Evolutionary conservation across 2,113 vertebrate genomes (phyloP).

Genomic region (Philantomba maxwellii): DNA sequence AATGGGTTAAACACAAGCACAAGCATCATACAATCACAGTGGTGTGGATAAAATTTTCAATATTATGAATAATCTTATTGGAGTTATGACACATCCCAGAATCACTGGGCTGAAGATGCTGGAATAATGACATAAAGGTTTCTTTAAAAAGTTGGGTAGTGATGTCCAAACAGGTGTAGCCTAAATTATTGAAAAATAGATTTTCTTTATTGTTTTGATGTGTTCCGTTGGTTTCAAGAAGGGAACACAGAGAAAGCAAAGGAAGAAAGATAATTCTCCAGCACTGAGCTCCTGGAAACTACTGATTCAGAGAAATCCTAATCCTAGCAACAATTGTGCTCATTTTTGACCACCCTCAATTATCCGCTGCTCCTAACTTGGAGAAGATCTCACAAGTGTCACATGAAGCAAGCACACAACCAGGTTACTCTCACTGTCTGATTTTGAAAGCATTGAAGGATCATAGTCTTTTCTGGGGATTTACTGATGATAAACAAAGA

Average conservation of each 20-base stretch:
- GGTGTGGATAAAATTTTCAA: accelerated
- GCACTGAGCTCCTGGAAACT: neutral
- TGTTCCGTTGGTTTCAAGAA: neutral
- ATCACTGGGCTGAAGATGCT: neutral
- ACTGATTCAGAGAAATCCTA: neutral
- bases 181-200: neutral
- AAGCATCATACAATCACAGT: neutral
- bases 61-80: neutral
- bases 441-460: neutral
- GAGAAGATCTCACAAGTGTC: neutral
- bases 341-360: neutral
- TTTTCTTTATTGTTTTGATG: neutral
- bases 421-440: neutral
- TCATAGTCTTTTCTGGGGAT: neutral
- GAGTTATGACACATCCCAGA: neutral
- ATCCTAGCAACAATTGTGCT: neutral
- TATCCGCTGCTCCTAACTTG: neutral
- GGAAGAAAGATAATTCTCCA: neutral
- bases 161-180: neutral
- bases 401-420: neutral
- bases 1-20: neutral
- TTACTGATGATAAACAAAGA: neutral
- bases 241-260: neutral
- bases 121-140: accelerated
- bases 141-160: neutral